Percentiles rank a stretch among this genome's conserved stretches.
These are phyloP conservation scores for Trissonchulus sp. DNA, from an alignment of 2,888 invertebrate species.

Conservation along the genomic window DNA sequence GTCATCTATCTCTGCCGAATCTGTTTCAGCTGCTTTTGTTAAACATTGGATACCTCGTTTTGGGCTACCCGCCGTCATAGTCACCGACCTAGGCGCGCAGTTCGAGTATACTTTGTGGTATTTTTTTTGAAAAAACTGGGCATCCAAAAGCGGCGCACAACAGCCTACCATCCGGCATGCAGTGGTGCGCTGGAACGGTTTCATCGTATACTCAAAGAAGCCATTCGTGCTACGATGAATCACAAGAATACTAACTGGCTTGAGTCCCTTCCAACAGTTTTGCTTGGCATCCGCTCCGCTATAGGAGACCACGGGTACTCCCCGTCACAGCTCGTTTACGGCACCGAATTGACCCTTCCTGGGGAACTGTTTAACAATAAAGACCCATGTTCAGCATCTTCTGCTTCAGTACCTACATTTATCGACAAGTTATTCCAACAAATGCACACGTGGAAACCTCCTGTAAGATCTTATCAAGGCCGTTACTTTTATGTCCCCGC, in stretches of 20 bases:
- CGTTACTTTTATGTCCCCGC: too few species aligned
- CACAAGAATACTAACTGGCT: neutral
- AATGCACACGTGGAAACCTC: too few species aligned
- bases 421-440: too few species aligned
- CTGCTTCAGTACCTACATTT: too few species aligned
- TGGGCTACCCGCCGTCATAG: neutral
- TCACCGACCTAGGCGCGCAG: constrained; percentile 7
- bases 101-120: constrained; percentile 4
- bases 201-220: constrained; percentile 13
- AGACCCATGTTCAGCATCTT: too few species aligned
- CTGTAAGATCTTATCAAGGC: too few species aligned
- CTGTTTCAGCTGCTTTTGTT: neutral
- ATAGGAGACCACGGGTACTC: neutral
- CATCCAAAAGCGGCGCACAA: neutral
- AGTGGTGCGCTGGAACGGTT: constrained; percentile 14
- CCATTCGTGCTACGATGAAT: neutral
- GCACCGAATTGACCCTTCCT: too few species aligned
- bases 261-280: constrained; percentile 11
- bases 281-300: constrained; percentile 1
- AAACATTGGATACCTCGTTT: neutral
- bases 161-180: constrained; percentile 5
- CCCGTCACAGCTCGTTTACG: too few species aligned
- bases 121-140: constrained; percentile 5
- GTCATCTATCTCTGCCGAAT: constrained; percentile 2
- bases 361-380: too few species aligned